Evolutionary conservation across 2,113 vertebrate genomes (phyloP).

Genomic region (Notarius quadriscutis): DNA sequence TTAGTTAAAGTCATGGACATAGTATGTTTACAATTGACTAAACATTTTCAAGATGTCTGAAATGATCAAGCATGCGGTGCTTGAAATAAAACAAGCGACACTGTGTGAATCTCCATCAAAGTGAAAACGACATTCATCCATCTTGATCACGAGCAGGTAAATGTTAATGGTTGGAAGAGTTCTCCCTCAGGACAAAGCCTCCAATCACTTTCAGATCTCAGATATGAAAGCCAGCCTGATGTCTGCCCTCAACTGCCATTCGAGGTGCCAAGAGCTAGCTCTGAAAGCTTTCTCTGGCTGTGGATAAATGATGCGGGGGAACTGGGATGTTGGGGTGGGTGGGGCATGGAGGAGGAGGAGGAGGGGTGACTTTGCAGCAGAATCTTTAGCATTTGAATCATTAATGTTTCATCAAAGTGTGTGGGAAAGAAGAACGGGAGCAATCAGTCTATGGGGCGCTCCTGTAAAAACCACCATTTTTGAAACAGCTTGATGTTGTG

Average conservation of each 20-base stretch:
- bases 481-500: slow-evolving; percentile 22
- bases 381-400: slow-evolving; percentile 51
- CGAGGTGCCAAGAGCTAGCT: slow-evolving; percentile 61
- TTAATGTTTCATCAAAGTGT: slow-evolving; percentile 61
- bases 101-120: background rate
- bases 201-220: slow-evolving; percentile 71
- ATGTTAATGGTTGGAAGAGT: slow-evolving; percentile 63
- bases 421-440: slow-evolving; percentile 38
- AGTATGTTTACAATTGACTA: background rate
- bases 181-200: slow-evolving; percentile 68
- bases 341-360: background rate
- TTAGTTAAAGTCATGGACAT: too few relatives aligned
- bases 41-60: background rate
- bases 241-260: slow-evolving; percentile 66
- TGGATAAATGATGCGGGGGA: slow-evolving; percentile 15
- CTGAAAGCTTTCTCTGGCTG: slow-evolving; percentile 26
- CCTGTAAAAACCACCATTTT: slow-evolving; percentile 27
- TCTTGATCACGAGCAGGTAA: slow-evolving; percentile 59
- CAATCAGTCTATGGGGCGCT: background rate
- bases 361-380: slow-evolving; percentile 30
- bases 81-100: background rate
- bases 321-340: background rate
- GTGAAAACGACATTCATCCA: slow-evolving; percentile 3
- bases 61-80: background rate
- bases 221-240: slow-evolving; percentile 69